phyloP scores from a whole-genome alignment of 2,113 vertebrate genomes.

The Brachyhypopomus occidentalis region DNA sequence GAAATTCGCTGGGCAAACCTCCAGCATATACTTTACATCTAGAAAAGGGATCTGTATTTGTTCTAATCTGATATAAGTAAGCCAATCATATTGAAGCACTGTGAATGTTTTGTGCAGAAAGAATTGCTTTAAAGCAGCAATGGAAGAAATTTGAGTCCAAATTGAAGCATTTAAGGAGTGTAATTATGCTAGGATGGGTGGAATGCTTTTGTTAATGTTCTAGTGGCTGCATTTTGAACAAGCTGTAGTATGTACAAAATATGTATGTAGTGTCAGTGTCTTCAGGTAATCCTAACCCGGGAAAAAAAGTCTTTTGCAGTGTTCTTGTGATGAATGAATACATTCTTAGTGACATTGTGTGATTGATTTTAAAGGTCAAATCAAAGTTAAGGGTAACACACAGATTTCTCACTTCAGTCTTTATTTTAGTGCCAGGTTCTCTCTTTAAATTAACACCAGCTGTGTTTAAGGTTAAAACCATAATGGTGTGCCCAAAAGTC shows the following conservation, averaged over 20 bases:
- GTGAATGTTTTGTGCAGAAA: neutral
- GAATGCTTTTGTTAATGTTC: neutral
- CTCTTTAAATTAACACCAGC: neutral
- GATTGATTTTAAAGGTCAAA: neutral
- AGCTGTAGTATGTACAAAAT: neutral
- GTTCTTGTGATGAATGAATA: neutral
- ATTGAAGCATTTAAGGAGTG: neutral
- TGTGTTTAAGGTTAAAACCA: neutral
- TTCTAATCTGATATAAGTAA: neutral
- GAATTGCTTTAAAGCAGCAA: neutral
- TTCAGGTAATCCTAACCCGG: neutral
- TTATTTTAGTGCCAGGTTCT: neutral
- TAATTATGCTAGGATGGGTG: neutral
- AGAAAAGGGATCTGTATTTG: neutral
- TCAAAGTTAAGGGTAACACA: neutral
- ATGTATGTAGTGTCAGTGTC: neutral
- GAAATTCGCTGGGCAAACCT: neutral
- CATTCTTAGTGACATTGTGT: neutral
- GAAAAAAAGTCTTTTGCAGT: neutral
- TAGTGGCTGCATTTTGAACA: slow-evolving; percentile 11
- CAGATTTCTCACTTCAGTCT: neutral
- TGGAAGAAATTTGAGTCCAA: neutral
- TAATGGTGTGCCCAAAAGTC: neutral
- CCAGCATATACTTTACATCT: neutral
- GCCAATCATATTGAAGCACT: neutral